Evolutionary conservation across 2,113 vertebrate genomes (phyloP), one percentile per base, ranked within the genome.

Genomic region (Periophthalmodon schlosseri): DNA sequence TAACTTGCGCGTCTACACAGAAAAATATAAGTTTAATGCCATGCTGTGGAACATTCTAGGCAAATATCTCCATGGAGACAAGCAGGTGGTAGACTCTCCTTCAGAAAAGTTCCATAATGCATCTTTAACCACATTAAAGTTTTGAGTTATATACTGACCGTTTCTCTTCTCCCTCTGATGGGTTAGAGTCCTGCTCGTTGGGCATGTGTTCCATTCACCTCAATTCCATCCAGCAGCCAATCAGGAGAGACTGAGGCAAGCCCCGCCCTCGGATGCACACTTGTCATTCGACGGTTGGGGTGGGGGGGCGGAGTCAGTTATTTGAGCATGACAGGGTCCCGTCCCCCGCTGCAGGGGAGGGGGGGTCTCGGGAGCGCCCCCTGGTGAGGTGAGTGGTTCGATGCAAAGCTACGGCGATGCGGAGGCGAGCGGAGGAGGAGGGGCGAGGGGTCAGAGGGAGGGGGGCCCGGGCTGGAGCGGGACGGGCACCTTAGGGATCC

Each of bases 161-260:
- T 93, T 94, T 94, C 92, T 95, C 93, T 90, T 94, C 94, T 88
- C 91, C 91, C 91, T 95, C 94, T 92, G 91, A 91, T 93, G 88
- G 92, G 91, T 90, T 95, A 92, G 90, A 88, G 86, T 94, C 92
- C 83, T 93, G 93, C 93, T 94, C 94, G 86, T 94, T 92, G 92
- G 93, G 92, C 92, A 93, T 94, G 93, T 93, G 92, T 93, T 95
- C 93, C 94, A 95, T 95, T 95, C 94, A 95, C 94, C 93, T 94
- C 92, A 94, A 94, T 95, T 95, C 93, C 94, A 95, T 95, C 92
- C 93, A 95, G 93, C 92, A 87, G 89, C 92, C 92, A 95, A 95
- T 94, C 87, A 91, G 84, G 92, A 91, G 94, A 94, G 94, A 95
- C 93, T 94, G 93, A 95, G 94, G 93, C 93, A 88, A 93, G 93